Evolutionary conservation across 2,888 invertebrate species (phyloP), one percentile per base, ranked within the genome.

Genomic region (Agrypnus murinus): DNA sequence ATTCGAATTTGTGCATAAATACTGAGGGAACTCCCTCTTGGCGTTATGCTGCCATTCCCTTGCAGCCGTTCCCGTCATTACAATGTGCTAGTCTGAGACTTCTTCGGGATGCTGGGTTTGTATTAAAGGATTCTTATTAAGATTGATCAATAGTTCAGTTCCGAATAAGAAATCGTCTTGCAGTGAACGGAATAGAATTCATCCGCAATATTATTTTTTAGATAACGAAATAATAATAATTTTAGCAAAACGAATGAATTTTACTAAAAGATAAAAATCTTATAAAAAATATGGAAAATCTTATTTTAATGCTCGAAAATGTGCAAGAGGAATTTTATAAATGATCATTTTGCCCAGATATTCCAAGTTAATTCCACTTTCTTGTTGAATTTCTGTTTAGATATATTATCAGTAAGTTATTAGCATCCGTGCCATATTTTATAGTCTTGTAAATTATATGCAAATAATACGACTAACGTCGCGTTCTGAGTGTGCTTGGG

Each of bases 1-100:
- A 70, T 70, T 70, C 60, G 53, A 70, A 70, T 62, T 65, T 70
- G 70, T 70, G 69, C 69, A 69, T 69, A 69, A 69, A 69, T 69
- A 69, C 69, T 58, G 43, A 50, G 53, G 60, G 58, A 65, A 69
- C 65, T 69, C 64, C 65, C 64, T 65, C 65, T 50, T 55, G 53
- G 65, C 69, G 69, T 69, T 53, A 50, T 65, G 58, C 65, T 66
- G 58, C 66, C 48, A 59, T 59, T 53, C 58, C 58, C 58, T 45
- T 64, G 57, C 65, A 69, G 59, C 65, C 59, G 65, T 59, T 69
- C 34, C 64, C 65, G 69, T 69, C 65, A 69, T 69, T 69, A 69
- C 65, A 69, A 69, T 69, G 59, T 69, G 65, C 69, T 60, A 65
- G 69, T 46, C 53, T 64, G 46, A 48, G 62, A 58, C 50, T 63